These are phyloP conservation scores for Craterocephalus amniculus DNA, from an alignment of 2,797 vertebrate species.

Conservation along the genomic window DNA sequence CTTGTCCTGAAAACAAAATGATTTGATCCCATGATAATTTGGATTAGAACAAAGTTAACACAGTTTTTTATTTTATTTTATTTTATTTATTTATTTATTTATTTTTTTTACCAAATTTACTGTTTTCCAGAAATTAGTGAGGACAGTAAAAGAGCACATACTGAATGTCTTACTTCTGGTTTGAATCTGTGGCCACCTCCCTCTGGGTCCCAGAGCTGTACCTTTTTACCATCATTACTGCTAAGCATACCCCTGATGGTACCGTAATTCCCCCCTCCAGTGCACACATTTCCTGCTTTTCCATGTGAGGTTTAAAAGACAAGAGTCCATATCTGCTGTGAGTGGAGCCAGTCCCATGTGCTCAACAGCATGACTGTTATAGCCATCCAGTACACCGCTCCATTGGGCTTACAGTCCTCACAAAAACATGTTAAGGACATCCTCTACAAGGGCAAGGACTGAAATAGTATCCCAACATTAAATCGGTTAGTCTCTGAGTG, in stretches of 20 bases:
- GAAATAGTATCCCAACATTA: conserved; percentile 30
- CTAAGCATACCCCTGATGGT: conserved; percentile 16
- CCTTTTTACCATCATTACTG: conserved; percentile 29
- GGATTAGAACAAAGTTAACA: background rate
- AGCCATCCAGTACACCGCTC: conserved; percentile 52
- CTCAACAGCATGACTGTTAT: conserved; percentile 44
- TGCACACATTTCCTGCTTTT: conserved; percentile 39
- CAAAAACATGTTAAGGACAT: conserved; percentile 5
- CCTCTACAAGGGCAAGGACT: conserved; percentile 24
- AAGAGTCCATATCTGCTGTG: conserved; percentile 11
- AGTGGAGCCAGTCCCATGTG: conserved; percentile 10
- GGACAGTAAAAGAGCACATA: background rate
- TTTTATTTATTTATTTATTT: too few relatives aligned
- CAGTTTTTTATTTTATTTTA: too few relatives aligned
- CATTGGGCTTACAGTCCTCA: conserved; percentile 23
- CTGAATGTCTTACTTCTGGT: conserved; percentile 19
- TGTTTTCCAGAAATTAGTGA: conserved; percentile 27
- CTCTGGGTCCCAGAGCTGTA: background rate
- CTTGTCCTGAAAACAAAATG: conserved; percentile 3
- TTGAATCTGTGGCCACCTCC: conserved; percentile 14
- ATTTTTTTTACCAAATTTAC: background rate
- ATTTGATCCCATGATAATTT: background rate
- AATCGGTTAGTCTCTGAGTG: conserved; percentile 19
- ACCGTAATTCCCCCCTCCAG: conserved; percentile 15
- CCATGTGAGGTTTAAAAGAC: conserved; percentile 37